Conservation (phyloP, 2,797 vertebrate species). For the Epinephelus malabaricus region DNA sequence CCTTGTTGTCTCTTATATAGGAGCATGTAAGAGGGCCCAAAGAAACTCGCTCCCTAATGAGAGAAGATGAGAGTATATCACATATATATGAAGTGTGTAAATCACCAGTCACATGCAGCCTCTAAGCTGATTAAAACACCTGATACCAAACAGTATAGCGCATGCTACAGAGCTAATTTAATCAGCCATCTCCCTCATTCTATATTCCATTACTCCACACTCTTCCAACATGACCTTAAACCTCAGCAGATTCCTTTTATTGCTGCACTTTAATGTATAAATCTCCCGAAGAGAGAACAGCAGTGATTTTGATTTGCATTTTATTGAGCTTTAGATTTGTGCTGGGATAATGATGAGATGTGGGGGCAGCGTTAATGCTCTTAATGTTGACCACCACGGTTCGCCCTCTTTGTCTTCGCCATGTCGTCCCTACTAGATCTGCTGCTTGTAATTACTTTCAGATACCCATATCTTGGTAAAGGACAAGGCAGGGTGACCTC, state of each 20-base stretch:
- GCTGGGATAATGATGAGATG: slow-evolving; percentile 70
- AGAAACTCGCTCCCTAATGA: slow-evolving; percentile 58
- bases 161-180: slow-evolving; percentile 55
- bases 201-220: slow-evolving; percentile 73
- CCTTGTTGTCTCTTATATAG: slow-evolving; percentile 25
- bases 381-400: slow-evolving; percentile 60
- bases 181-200: slow-evolving; percentile 68
- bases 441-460: slow-evolving; percentile 65
- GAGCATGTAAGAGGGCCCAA: slow-evolving; percentile 2
- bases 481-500: slow-evolving; percentile 59
- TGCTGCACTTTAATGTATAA: slow-evolving; percentile 76
- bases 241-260: slow-evolving; percentile 66
- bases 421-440: slow-evolving; percentile 4
- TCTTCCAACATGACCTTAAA: slow-evolving; percentile 75
- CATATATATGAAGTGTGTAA: slow-evolving; percentile 54
- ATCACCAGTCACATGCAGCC: slow-evolving; percentile 42
- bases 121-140: slow-evolving; percentile 73
- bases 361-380: slow-evolving; percentile 67
- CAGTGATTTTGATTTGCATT: slow-evolving; percentile 75
- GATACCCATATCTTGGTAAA: slow-evolving; percentile 38
- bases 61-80: slow-evolving; percentile 65
- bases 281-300: slow-evolving; percentile 64
- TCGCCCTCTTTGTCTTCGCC: slow-evolving; percentile 45
- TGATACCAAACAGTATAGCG: slow-evolving; percentile 51
- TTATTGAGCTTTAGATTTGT: slow-evolving; percentile 73